Base-by-base conservation (phyloP, 2,113 vertebrate species). In the Sebastes schlegelii region DNA sequence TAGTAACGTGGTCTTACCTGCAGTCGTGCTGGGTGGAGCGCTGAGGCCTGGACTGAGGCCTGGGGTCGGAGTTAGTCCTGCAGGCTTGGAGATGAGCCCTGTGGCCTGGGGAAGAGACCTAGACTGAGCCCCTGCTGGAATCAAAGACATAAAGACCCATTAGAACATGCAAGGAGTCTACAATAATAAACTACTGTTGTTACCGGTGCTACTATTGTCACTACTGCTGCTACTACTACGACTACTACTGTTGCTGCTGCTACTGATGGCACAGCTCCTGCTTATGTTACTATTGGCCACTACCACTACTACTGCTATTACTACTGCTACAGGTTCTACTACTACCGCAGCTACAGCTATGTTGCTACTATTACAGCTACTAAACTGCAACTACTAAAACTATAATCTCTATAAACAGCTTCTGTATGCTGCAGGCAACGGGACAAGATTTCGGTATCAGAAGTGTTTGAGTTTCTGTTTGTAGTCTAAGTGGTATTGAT, bases 1-100 rank as follows among this genome's bases (percentile, higher is more conserved):
- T 1, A 69, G 66, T 1, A 19, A 19, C 46, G 34, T 55, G 8
- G 58, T 83, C 81, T 43, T 89, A 93, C 92, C 92, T 91, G 89
- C 45, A 34, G 83, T 40, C 0, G 42, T 61, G 46, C 62, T 85
- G 49, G 81, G 40, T 17, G 83, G 17, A 60, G 48, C 51, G 10
- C 63, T 70, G 72, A 89, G 60, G 42, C 60, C 52, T 42, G 80
- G 52, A 58, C 64, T 54, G 67, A 74, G 74, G 69, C 80, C 80
- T 23, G 79, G 55, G 43, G 79, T 72, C 0, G 55, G 60, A 79
- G 73, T 82, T 40, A 88, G 86, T 78, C 83, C 82, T 76, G 75
- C 60, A 62, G 84, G 43, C 77, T 86, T 86, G 21, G 80, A 81
- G 51, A 23, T 74, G 69, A 87, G 80, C 8, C 82, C 69, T 58